A percentile compares a stretch with the other conserved stretches of the same genome.
phyloP scores from a whole-genome alignment of 1,140 invertebrate genomes.

The Aphelenchoides besseyi region DNA sequence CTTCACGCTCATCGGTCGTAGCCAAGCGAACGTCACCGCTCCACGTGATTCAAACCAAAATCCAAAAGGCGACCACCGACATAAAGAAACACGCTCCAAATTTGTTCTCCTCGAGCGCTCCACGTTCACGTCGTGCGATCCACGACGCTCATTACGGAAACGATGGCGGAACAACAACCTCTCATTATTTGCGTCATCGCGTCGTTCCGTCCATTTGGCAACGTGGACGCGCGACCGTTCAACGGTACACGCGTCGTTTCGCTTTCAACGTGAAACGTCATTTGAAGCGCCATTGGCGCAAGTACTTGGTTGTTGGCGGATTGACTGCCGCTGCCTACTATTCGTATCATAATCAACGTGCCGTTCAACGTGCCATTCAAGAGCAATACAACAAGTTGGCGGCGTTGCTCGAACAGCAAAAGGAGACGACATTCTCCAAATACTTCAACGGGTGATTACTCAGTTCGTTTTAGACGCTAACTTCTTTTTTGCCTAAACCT shows the following conservation, averaged over 20 bases:
- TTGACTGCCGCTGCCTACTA: neutral
- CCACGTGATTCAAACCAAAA: neutral
- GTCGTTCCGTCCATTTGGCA: constrained; percentile 1
- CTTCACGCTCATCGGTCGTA: neutral
- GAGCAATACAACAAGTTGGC: constrained; percentile 17
- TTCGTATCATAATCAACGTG: neutral
- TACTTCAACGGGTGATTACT: constrained; percentile 15
- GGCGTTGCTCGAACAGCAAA: neutral
- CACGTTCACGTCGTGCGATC: neutral
- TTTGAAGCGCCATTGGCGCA: neutral
- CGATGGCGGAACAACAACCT: neutral
- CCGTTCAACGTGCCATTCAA: neutral
- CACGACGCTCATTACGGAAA: neutral
- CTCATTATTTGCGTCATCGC: neutral
- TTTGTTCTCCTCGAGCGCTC: neutral
- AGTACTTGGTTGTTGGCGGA: neutral
- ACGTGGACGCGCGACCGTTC: neutral
- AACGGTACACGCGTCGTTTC: neutral
- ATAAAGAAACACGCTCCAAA: neutral
- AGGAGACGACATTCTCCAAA: constrained; percentile 8
- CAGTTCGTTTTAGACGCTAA: neutral
- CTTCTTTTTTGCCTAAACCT: neutral
- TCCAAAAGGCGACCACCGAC: neutral
- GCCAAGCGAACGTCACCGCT: neutral
- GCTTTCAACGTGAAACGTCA: neutral